phyloP scores from a whole-genome alignment of 2,888 invertebrate species.

The Euplagia quadripunctaria region DNA sequence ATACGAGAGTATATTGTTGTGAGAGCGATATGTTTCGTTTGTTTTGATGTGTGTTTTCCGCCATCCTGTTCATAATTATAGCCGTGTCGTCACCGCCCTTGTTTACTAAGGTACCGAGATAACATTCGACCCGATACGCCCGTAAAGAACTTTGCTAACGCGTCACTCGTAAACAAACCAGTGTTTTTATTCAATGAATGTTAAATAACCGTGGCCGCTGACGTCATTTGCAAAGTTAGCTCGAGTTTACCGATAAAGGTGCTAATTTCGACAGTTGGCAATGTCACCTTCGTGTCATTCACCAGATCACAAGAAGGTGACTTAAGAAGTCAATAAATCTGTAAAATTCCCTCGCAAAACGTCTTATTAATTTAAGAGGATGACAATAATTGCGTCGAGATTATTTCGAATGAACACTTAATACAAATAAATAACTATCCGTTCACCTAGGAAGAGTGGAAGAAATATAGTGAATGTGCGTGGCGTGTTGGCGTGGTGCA shows the following conservation, averaged over 20 bases:
- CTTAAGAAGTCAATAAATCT: constrained; percentile 56
- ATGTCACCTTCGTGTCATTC: constrained; percentile 71
- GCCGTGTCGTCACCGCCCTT: constrained; percentile 42
- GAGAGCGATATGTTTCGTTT: constrained; percentile 58
- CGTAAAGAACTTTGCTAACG: constrained; percentile 31
- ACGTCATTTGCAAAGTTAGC: constrained; percentile 53
- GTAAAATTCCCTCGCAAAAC: neutral
- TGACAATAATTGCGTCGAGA: neutral
- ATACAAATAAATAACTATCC: neutral
- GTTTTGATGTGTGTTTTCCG: constrained; percentile 62
- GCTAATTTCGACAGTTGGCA: constrained; percentile 68
- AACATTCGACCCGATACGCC: constrained; percentile 32
- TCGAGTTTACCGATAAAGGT: constrained; percentile 61
- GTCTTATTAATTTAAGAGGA: neutral
- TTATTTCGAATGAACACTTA: neutral
- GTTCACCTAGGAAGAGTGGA: constrained; percentile 13
- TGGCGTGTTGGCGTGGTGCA: constrained; percentile 40
- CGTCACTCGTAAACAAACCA: constrained; percentile 33
- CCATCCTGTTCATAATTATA: constrained; percentile 53
- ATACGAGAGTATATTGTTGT: constrained; percentile 51
- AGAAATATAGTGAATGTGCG: constrained; percentile 36
- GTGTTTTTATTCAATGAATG: constrained; percentile 49
- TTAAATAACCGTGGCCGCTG: constrained; percentile 42
- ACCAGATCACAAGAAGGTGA: constrained; percentile 60
- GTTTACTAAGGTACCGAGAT: constrained; percentile 36